Base-by-base conservation (phyloP, 2,797 vertebrate species). In the Helarctos malayanus region DNA sequence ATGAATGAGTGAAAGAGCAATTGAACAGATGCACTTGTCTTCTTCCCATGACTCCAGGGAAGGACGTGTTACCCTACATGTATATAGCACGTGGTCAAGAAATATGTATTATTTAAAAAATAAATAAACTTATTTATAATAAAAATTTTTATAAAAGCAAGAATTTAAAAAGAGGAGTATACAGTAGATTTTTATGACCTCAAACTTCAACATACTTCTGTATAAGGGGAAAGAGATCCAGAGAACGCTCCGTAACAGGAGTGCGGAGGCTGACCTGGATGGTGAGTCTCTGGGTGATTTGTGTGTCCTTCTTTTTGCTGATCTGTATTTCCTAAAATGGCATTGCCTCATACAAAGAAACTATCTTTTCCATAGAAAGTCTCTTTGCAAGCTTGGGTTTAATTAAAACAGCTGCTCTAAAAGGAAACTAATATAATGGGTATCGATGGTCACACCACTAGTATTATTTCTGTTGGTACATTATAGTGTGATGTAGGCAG, bases 191-290 rank as follows among this genome's bases (percentile, higher is more conserved):
- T 65, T 57, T 86, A 61, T 69, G 45, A 7, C 52, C 32, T 16
- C 32, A 32, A 10, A 49, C 78, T 15, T n/a, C 27, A 2, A n/a
- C 83, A 5, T 68, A 2, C 3, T 15, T 29, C 3, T 0, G 1
- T n/a, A 2, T 6, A 23, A 9, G 23, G 32, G 14, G 38, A 41
- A 32, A 6, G 38, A 8, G 5, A 68, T 1, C 21, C 41, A 9
- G 15, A 21, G 16, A 35, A 3, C 7, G 16, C 1, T 16, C 8
- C 3, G 1, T 18, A 0, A 14, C 1, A 3, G n/a, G 49, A 23
- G 5, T 13, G 35, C 0, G 2, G 35, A 0, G 2, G 9, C 19
- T 1, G 3, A 1, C 1, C 41, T 7, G n/a, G 16, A 3, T 0
- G 5, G 25, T 16, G 32, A 8, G 5, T 29, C 57, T 13, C 0